Conservation (phyloP, 2,888 invertebrate species). For the Tinea semifulvella region DNA sequence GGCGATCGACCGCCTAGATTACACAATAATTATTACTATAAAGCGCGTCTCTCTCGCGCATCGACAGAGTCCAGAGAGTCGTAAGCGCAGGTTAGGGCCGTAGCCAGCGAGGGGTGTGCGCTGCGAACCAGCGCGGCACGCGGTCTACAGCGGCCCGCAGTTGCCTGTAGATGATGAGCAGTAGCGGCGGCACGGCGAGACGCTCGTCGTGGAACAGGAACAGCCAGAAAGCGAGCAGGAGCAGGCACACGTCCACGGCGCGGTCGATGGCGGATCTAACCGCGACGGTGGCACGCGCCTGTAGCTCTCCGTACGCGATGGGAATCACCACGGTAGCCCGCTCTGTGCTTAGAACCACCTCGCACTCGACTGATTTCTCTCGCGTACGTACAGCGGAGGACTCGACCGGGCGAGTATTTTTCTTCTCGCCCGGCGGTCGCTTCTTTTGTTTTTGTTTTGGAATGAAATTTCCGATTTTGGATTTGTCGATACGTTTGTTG, state of each 20-base stretch:
- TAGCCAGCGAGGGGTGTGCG: conserved; percentile 47
- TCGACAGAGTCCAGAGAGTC: too few species aligned
- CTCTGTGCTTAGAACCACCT: conserved; percentile 46
- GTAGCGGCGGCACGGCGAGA: conserved; percentile 80
- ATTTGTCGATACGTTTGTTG: conserved; percentile 23
- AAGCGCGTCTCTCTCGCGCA: conserved; percentile 1
- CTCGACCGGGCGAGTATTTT: not conserved
- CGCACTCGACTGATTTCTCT: too few species aligned
- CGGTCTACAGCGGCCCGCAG: conserved; percentile 69
- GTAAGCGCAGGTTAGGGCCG: conserved; percentile 26
- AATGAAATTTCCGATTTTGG: conserved; percentile 13
- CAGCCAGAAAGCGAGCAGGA: conserved; percentile 81
- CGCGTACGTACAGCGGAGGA: conserved; percentile 37
- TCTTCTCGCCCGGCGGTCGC: conserved; percentile 17
- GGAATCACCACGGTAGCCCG: conserved; percentile 56
- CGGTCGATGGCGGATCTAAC: conserved; percentile 77
- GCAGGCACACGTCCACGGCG: conserved; percentile 76
- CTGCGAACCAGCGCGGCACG: conserved; percentile 66
- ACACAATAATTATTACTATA: conserved; percentile 21
- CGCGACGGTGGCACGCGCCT: conserved; percentile 71
- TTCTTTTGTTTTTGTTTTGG: conserved; percentile 24
- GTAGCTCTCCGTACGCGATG: conserved; percentile 63
- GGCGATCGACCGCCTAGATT: conserved; percentile 45
- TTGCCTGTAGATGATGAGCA: conserved; percentile 80
- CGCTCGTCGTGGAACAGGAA: conserved; percentile 83